Evolutionary conservation across 1,140 invertebrate species (phyloP).

Genomic region (Ips typographus): DNA sequence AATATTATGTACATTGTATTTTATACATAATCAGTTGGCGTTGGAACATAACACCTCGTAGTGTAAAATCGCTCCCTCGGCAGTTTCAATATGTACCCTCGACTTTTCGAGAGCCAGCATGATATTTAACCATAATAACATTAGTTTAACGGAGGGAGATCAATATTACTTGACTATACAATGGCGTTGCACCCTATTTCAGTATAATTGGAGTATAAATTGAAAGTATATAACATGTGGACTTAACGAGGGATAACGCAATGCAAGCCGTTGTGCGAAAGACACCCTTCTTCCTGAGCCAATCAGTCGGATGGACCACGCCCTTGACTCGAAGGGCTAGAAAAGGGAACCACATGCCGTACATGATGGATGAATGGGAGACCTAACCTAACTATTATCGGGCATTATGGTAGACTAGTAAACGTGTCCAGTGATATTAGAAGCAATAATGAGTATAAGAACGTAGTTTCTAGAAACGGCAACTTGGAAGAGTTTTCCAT

Average conservation of each 20-base stretch:
- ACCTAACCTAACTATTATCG: too few species aligned
- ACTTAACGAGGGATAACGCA: conserved; percentile 41
- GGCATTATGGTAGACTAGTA: too few species aligned
- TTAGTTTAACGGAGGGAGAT: conserved; percentile 35
- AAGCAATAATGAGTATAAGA: too few species aligned
- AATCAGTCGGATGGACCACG: conserved; percentile 38
- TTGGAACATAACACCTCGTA: too few species aligned
- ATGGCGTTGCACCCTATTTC: conserved; percentile 40
- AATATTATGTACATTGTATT: too few species aligned
- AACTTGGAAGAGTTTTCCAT: not conserved
- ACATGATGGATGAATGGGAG: conserved; percentile 1
- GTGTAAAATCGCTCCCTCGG: not conserved
- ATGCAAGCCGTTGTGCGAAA: conserved; percentile 39
- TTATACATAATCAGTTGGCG: too few species aligned
- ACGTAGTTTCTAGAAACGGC: too few species aligned
- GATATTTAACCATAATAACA: conserved; percentile 38
- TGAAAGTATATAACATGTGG: conserved; percentile 43
- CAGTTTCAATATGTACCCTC: conserved; percentile 10
- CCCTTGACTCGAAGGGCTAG: conserved; percentile 39
- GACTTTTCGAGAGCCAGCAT: conserved; percentile 22
- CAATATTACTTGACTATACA: conserved; percentile 35
- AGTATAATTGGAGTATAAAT: conserved; percentile 41
- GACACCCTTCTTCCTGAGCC: conserved; percentile 41
- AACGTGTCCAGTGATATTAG: too few species aligned
- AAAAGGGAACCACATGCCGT: conserved; percentile 33